phyloP scores from a whole-genome alignment of 2,113 vertebrate species.

The Ammodytes marinus region DNA sequence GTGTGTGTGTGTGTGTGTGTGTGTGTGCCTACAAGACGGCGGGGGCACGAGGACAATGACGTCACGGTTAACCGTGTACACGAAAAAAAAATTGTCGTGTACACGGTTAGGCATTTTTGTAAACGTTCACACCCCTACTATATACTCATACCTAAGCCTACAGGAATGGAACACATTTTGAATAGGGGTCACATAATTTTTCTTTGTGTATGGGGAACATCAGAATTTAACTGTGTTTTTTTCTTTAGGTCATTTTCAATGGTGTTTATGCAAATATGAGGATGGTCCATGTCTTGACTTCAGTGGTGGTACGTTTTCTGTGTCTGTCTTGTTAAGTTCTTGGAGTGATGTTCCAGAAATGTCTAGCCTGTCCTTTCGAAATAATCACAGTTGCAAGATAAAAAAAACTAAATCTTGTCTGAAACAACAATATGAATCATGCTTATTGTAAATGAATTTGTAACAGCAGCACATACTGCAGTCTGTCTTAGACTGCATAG shows the following conservation, averaged over 20 bases:
- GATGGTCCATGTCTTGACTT: conserved; percentile 99
- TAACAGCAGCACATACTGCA: conserved; percentile 49
- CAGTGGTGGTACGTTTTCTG: conserved; percentile 94
- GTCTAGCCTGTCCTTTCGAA: not conserved
- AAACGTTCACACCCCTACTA: no score
- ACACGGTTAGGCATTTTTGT: no score
- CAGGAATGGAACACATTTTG: conserved; percentile 6
- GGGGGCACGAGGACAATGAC: no score
- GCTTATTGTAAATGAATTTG: conserved; percentile 52
- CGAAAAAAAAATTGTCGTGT: no score
- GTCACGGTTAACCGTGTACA: no score
- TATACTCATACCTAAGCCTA: no score
- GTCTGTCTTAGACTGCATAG: conserved; percentile 57
- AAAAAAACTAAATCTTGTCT: not conserved
- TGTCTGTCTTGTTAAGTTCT: conserved; percentile 1
- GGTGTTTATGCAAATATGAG: conserved; percentile 99
- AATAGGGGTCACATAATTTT: not conserved
- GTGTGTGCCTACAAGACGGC: no score
- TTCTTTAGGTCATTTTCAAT: conserved; percentile 94
- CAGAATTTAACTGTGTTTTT: conserved; percentile 39
- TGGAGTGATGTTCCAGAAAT: not conserved
- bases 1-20: no score
- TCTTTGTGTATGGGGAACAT: conserved; percentile 3
- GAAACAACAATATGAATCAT: conserved; percentile 35
- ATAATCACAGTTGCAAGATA: not conserved